Percentiles rank a stretch among this genome's conserved stretches.
Conservation (phyloP, 1,140 invertebrate species). For the Theocolax elegans region DNA sequence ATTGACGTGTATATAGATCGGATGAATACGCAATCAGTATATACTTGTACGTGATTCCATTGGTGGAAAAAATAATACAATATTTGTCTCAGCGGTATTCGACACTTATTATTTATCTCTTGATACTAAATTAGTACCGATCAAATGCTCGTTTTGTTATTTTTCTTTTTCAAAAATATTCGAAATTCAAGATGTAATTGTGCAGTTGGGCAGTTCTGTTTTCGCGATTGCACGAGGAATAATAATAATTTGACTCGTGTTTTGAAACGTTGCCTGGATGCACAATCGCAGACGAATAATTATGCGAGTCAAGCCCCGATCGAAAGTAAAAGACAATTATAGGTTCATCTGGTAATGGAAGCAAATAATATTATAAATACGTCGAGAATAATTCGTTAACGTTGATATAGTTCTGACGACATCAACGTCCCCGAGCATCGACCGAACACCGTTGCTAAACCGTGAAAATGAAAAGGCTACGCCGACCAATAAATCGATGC, state of each 20-base stretch:
- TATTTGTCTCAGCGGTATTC: too few relatives aligned
- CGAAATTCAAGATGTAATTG: neutral
- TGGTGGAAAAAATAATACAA: too few relatives aligned
- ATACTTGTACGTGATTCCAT: too few relatives aligned
- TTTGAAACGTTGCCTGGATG: too few relatives aligned
- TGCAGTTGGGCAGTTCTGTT: neutral
- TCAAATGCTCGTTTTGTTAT: too few relatives aligned
- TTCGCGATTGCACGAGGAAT: neutral
- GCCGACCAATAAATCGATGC: conserved; percentile 8
- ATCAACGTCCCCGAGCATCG: neutral
- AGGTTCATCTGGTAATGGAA: neutral
- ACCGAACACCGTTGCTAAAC: neutral
- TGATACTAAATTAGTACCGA: too few relatives aligned
- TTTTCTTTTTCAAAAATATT: too few relatives aligned
- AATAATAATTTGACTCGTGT: too few relatives aligned
- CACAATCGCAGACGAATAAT: conserved; percentile 24
- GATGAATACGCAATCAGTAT: too few relatives aligned
- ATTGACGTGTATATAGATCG: too few relatives aligned
- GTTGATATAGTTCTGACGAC: neutral
- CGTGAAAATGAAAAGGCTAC: neutral
- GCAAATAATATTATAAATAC: neutral
- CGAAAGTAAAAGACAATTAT: conserved; percentile 16
- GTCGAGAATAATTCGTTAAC: conserved; percentile 14
- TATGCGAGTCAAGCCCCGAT: conserved; percentile 11
- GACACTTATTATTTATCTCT: too few relatives aligned